These are phyloP conservation scores for Haplotaxodon microlepis DNA, from an alignment of 2,113 vertebrate species.

Conservation along the genomic window DNA sequence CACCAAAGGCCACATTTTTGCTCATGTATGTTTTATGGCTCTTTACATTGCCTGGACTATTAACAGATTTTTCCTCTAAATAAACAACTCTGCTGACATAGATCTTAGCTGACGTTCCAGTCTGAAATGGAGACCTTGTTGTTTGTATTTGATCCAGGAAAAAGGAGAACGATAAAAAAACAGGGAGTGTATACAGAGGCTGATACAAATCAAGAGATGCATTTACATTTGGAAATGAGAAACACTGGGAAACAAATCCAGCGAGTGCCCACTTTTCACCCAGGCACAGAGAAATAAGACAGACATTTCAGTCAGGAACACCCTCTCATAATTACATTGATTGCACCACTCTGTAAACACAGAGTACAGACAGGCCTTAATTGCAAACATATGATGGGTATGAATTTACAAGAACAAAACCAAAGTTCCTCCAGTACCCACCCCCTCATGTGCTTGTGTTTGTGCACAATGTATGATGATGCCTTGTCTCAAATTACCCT, in stretches of 20 bases:
- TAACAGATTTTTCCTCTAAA: constrained; percentile 29
- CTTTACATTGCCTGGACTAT: constrained; percentile 5
- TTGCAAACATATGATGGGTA: constrained; percentile 66
- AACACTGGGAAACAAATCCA: constrained; percentile 48
- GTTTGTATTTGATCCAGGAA: constrained; percentile 51
- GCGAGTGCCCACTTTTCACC: constrained; percentile 47
- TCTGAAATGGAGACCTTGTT: constrained; percentile 41
- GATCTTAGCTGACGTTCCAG: constrained; percentile 35
- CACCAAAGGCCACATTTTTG: neutral
- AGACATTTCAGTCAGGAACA: constrained; percentile 49
- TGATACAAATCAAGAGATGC: constrained; percentile 48
- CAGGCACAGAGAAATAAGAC: constrained; percentile 54
- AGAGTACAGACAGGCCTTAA: constrained; percentile 62
- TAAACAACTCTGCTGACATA: constrained; percentile 40
- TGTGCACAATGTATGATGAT: constrained; percentile 26
- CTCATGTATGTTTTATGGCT: constrained; percentile 11
- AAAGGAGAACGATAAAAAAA: constrained; percentile 36
- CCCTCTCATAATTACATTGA: constrained; percentile 69
- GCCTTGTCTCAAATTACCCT: constrained; percentile 34
- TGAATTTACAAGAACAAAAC: constrained; percentile 46
- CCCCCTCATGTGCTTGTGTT: constrained; percentile 18
- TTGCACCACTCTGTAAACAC: constrained; percentile 68
- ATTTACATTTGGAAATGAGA: constrained; percentile 61
- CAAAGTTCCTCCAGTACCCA: constrained; percentile 32
- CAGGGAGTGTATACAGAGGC: constrained; percentile 43